phyloP scores from a whole-genome alignment of 92 coral and sea anemone genomes.

The Bergia puertoricense region DNA sequence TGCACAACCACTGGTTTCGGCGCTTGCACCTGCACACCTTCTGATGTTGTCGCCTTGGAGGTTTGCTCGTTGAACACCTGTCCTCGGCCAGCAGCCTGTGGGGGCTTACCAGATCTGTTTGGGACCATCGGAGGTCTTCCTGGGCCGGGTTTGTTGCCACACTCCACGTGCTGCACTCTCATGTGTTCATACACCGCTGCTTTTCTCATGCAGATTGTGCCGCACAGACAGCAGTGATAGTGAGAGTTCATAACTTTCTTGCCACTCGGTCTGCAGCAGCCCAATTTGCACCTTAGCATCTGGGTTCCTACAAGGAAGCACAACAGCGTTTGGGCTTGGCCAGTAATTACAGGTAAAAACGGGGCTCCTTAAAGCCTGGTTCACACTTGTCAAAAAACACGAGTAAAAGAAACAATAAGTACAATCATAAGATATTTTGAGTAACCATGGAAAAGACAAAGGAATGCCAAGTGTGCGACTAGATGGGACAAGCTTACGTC shows the following conservation, averaged over 20 bases:
- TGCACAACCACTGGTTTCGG: conserved; percentile 70
- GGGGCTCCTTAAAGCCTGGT: too few species aligned
- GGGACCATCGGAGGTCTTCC: conserved; percentile 39
- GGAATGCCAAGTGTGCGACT: too few species aligned
- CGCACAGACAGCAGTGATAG: conserved; percentile 89
- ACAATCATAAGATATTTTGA: too few species aligned
- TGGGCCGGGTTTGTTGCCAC: conserved; percentile 33
- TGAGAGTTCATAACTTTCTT: conserved; percentile 83
- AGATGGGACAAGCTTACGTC: too few species aligned
- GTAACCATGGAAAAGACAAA: too few species aligned
- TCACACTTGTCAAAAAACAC: too few species aligned
- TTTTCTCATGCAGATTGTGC: conserved; percentile 83
- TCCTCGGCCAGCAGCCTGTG: background rate
- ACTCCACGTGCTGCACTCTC: conserved; percentile 74
- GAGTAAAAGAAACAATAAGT: too few species aligned
- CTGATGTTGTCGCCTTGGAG: conserved; percentile 21
- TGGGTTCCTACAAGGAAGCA: conserved; percentile 59
- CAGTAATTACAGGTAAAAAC: background rate
- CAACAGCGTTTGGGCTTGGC: background rate
- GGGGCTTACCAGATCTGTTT: conserved; percentile 19
- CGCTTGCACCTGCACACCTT: conserved; percentile 21
- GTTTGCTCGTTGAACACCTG: conserved; percentile 8
- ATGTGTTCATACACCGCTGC: conserved; percentile 89
- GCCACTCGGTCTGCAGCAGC: conserved; percentile 83
- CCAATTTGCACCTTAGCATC: conserved; percentile 87